These are phyloP conservation scores for Syrrhaptes paradoxus DNA, from an alignment of 2,113 vertebrate species.

Conservation along the genomic window DNA sequence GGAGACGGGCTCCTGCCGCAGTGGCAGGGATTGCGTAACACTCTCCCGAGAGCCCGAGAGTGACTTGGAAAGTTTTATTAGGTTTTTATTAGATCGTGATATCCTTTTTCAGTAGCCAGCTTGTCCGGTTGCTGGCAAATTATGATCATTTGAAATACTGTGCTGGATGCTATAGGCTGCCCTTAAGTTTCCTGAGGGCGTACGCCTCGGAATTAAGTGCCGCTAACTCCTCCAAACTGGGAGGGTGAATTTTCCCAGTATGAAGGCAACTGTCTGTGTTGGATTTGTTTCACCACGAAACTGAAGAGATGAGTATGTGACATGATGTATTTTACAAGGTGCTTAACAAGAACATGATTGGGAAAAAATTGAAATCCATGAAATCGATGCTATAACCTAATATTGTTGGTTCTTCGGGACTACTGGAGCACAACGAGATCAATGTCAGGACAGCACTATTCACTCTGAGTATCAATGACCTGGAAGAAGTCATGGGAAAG, in stretches of 20 bases:
- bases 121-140: not conserved
- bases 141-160: slow-evolving; percentile 18
- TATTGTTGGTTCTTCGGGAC: slow-evolving; percentile 61
- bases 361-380: slow-evolving; percentile 65
- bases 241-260: not conserved
- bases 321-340: slow-evolving; percentile 62
- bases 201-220: not conserved
- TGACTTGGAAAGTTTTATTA: slow-evolving; percentile 36
- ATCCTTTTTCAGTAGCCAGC: not conserved
- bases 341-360: slow-evolving; percentile 67
- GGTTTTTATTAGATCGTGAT: not conserved
- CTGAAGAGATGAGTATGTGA: not conserved
- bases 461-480: slow-evolving; percentile 66
- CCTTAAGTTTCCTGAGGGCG: not conserved
- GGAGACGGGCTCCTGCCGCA: not conserved
- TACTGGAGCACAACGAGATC: slow-evolving; percentile 65
- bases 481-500: slow-evolving; percentile 24
- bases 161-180: not conserved
- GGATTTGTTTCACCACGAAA: not conserved
- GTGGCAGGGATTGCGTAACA: slow-evolving; percentile 1
- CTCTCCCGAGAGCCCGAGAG: not conserved
- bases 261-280: not conserved
- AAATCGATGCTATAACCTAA: slow-evolving; percentile 73
- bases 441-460: slow-evolving; percentile 66
- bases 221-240: not conserved